Percentiles rank a stretch among this genome's conserved stretches.
Conservation (phyloP, 2,888 invertebrate genomes). For the Trichopria drosophilae region DNA sequence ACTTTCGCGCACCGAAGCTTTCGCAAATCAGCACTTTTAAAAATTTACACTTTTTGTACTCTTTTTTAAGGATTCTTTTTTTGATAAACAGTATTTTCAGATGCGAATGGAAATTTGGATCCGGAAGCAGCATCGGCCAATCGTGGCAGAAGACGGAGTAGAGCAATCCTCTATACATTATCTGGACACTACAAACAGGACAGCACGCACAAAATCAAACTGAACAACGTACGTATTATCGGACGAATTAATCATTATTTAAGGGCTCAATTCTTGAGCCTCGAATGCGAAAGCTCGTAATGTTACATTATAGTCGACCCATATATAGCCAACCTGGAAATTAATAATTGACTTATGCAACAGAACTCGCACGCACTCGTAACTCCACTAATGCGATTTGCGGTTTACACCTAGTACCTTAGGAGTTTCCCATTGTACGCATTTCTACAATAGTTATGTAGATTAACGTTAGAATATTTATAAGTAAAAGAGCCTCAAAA, state of each 20-base stretch:
- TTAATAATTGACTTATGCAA: no score
- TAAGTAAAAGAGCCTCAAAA: no score
- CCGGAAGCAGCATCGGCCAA: slow-evolving; percentile 77
- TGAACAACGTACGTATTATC: slow-evolving; percentile 81
- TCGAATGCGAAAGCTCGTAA: not conserved
- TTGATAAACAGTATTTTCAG: slow-evolving; percentile 61
- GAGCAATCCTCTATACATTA: slow-evolving; percentile 94
- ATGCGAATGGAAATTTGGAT: slow-evolving; percentile 79
- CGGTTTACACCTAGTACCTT: no score
- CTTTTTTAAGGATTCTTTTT: not conserved
- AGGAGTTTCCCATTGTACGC: no score
- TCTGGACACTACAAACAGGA: slow-evolving; percentile 96
- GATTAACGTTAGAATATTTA: no score
- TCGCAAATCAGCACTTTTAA: no score
- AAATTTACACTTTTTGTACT: not conserved
- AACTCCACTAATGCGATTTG: no score
- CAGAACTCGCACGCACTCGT: no score
- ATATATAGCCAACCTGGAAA: no score
- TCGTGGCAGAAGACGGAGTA: slow-evolving; percentile 88
- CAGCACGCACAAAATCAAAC: slow-evolving; percentile 90
- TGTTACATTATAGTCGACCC: no score
- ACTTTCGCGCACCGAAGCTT: no score
- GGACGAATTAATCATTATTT: not conserved
- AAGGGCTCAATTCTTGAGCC: not conserved
- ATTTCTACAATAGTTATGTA: no score